A percentile compares a stretch with the other conserved stretches of the same genome.
phyloP scores from a whole-genome alignment of 2,888 invertebrate species.

The Drosophila demipolita region DNA sequence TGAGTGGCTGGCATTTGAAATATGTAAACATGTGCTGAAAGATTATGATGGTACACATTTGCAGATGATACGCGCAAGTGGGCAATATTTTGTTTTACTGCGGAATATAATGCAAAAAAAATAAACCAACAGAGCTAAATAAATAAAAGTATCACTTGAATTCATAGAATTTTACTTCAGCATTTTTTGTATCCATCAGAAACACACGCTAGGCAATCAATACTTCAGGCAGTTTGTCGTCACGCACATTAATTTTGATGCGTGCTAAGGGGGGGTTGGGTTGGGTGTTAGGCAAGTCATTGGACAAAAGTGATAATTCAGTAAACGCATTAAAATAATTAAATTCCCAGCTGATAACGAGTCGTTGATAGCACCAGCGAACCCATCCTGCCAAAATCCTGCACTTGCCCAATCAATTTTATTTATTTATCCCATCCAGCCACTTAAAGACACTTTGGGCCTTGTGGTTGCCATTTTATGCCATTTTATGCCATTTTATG shows the following conservation, averaged over 20 bases:
- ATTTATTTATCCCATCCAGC: constrained; percentile 53
- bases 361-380: constrained; percentile 33
- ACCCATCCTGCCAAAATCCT: constrained; percentile 40
- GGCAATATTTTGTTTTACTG: constrained; percentile 80
- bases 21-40: neutral
- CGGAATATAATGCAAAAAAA: constrained; percentile 67
- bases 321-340: constrained; percentile 74
- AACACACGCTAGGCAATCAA: constrained; percentile 42
- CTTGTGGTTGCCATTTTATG: constrained; percentile 6
- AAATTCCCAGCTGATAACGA: constrained; percentile 72
- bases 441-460: constrained; percentile 41
- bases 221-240: constrained; percentile 22
- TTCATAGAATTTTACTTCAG: neutral
- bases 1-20: constrained; percentile 47
- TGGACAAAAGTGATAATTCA: constrained; percentile 59
- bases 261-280: neutral
- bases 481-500: constrained; percentile 32
- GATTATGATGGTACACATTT: constrained; percentile 25
- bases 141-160: constrained; percentile 10
- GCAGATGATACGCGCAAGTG: constrained; percentile 79
- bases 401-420: constrained; percentile 72
- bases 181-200: constrained; percentile 14
- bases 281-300: neutral
- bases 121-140: constrained; percentile 26
- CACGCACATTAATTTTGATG: constrained; percentile 56